Conservation (phyloP, 2,888 invertebrate species). For the Branchinecta sandiegonensis region DNA sequence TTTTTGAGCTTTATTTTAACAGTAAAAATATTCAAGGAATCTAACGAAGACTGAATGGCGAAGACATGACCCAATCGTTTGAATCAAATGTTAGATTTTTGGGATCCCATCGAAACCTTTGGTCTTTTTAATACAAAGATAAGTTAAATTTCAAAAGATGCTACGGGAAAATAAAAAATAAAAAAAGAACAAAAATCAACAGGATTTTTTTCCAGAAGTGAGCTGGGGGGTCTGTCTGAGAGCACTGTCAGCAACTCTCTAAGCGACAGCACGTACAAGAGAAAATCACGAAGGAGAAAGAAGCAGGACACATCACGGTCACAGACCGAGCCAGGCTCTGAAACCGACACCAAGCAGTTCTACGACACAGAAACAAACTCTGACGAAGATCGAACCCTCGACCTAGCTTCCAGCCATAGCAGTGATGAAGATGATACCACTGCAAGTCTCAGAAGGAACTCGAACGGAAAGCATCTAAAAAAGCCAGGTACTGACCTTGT, state of each 20-base stretch:
- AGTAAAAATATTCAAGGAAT: too few species aligned
- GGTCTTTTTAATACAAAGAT: too few species aligned
- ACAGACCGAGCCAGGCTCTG: slow-evolving; percentile 27
- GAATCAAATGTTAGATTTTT: too few species aligned
- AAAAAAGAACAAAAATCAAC: too few species aligned
- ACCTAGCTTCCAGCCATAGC: slow-evolving; percentile 86
- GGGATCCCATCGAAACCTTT: too few species aligned
- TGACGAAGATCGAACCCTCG: slow-evolving; percentile 62
- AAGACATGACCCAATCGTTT: too few species aligned
- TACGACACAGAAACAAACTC: slow-evolving; percentile 66
- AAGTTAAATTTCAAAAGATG: too few species aligned
- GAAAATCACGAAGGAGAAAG: slow-evolving; percentile 25
- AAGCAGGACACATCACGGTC: slow-evolving; percentile 25
- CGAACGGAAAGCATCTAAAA: slow-evolving; percentile 19
- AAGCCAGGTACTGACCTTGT: neutral
- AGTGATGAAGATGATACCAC: slow-evolving; percentile 58
- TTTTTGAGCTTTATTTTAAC: too few species aligned
- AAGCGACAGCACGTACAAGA: slow-evolving; percentile 27
- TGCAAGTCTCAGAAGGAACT: slow-evolving; percentile 20
- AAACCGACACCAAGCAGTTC: slow-evolving; percentile 24
- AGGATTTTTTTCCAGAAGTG: slow-evolving; percentile 54
- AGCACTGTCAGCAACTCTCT: slow-evolving; percentile 22
- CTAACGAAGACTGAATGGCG: too few species aligned
- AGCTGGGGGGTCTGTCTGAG: slow-evolving; percentile 32
- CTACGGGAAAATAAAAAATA: too few species aligned